phyloP scores from a whole-genome alignment of 2,888 invertebrate genomes.

The Cheilosia pagana region DNA sequence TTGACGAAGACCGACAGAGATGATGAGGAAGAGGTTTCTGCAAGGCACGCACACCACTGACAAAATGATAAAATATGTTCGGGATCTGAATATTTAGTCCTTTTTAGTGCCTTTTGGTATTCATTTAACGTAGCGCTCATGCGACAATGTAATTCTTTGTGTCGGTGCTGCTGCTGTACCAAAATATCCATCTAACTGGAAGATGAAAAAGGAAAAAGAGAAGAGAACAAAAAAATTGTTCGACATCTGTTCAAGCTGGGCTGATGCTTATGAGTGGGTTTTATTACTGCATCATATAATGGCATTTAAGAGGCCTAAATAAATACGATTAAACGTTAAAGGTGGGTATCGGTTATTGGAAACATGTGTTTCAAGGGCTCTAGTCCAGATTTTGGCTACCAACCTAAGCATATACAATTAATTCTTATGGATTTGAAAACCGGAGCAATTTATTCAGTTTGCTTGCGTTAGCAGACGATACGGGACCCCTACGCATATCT shows the following conservation, averaged over 20 bases:
- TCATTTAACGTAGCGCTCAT: constrained; percentile 33
- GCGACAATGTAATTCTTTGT: constrained; percentile 47
- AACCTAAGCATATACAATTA: constrained; percentile 61
- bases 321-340: constrained; percentile 25
- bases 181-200: not conserved
- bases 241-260: not conserved
- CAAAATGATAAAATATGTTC: constrained; percentile 35
- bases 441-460: constrained; percentile 24
- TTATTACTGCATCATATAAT: constrained; percentile 23
- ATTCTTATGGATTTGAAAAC: constrained; percentile 12
- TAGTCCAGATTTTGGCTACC: constrained; percentile 4
- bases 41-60: constrained; percentile 8
- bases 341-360: constrained; percentile 18
- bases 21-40: not conserved
- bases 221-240: not conserved
- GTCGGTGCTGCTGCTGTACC: not conserved
- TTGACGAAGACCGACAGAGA: constrained; percentile 1
- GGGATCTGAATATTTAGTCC: constrained; percentile 52
- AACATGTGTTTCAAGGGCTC: constrained; percentile 12
- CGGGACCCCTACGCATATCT: not conserved
- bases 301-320: constrained; percentile 11
- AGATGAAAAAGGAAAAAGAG: not conserved
- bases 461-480: constrained; percentile 23
- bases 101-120: constrained; percentile 15
- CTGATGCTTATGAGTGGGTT: constrained; percentile 7